phyloP scores from a whole-genome alignment of 2,797 vertebrate genomes.

The Myoxocephalus aenaeus region DNA sequence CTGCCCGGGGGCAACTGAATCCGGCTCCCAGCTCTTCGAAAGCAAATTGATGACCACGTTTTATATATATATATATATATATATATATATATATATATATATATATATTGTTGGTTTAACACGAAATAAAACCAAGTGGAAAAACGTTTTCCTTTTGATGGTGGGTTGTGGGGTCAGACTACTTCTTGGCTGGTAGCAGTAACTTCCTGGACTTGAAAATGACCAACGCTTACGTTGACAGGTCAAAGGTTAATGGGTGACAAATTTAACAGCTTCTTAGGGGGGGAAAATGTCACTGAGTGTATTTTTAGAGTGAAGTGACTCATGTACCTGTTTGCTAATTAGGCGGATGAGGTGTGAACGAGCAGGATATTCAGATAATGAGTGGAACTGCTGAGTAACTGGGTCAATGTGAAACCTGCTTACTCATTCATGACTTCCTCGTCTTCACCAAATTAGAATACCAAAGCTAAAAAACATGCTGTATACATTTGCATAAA shows the following conservation, averaged over 20 bases:
- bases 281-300: slow-evolving; percentile 6
- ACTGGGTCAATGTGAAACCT: slow-evolving; percentile 35
- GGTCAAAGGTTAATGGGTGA: slow-evolving; percentile 27
- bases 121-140: neutral
- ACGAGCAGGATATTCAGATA: slow-evolving; percentile 21
- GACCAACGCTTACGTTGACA: too few relatives aligned
- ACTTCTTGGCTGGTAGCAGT: neutral
- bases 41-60: too few relatives aligned
- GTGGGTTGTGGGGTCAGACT: neutral
- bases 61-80: too few relatives aligned
- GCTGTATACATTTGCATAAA: slow-evolving; percentile 3
- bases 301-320: slow-evolving; percentile 44
- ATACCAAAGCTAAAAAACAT: neutral
- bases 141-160: neutral
- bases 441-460: neutral
- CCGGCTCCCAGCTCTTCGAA: neutral
- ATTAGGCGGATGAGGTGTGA: slow-evolving; percentile 23
- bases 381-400: slow-evolving; percentile 36
- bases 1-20: too few relatives aligned
- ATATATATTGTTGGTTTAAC: neutral
- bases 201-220: neutral
- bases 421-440: slow-evolving; percentile 26
- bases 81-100: neutral
- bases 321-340: slow-evolving; percentile 18
- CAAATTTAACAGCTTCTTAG: slow-evolving; percentile 11